Base-by-base conservation (phyloP, 2,113 vertebrate species). In the Percopsis transmontana region DNA sequence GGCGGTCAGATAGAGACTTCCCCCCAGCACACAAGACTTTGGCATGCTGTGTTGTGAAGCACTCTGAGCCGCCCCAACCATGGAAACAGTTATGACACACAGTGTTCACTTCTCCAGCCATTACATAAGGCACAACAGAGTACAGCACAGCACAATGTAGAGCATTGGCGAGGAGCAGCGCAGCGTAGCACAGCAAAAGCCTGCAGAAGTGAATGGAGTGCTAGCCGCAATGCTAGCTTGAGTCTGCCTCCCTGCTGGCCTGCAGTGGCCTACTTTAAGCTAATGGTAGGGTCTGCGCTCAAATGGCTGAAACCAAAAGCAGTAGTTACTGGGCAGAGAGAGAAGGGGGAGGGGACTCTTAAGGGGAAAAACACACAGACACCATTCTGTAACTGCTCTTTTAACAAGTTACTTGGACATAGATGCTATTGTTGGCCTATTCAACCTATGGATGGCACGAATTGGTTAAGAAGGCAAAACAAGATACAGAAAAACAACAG, bases 251-350 rank as follows among this genome's bases (percentile, higher is more conserved):
- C 83, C 85, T 87, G 77, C 83, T 92, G 89, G 86, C 79, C 88
- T 83, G 80, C 74, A 81, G 69, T 90, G 92, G 89, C 92, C 91
- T 91, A 92, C 85, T 93, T 92, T 75, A 84, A 80, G 81, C 81
- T 83, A 88, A 87, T 85, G 85, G 86, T 85, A 68, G 79, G 60
- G 70, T 67, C 83, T 68, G 70, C 18, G 76, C 77, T 72, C 56
- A 56, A 76, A 87, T 50, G 79, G 76, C 76, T 75, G 72, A 79
- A 87, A 83, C 82, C 80, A 83, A 83, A 86, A 21, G 80, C 73
- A 59, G 66, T 56, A 53, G 77, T 70, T 69, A 81, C 58, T 77
- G 77, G 79, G 64, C 65, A 41, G 60, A 76, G 77, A 79, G 48
- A 45, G 62, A 76, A 62, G 66, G 78, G 76, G 77, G 79, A 83